Base-by-base conservation (phyloP, 2,797 vertebrate genomes). In the Pseudopleuronectes americanus region DNA sequence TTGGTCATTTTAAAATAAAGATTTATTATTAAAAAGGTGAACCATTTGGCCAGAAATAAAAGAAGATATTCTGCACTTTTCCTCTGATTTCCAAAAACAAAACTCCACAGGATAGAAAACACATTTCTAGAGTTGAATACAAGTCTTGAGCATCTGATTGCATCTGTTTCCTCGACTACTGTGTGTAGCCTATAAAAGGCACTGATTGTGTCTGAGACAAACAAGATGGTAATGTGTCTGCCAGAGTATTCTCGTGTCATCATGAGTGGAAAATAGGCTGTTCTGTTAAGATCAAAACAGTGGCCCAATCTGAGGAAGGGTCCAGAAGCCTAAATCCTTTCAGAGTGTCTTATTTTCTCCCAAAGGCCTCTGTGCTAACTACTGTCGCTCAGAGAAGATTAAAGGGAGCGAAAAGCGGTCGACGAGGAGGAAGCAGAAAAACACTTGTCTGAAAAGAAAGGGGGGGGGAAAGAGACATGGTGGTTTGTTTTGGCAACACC, bases 191-290 rank as follows among this genome's bases (percentile, higher is more conserved):
- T 70, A 85, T 74, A 66, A 81, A 55, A 51, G 24, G 5, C 17
- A 36, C 4, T 63, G 80, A 86, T 68, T 79, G 68, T 23, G 33
- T 55, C 48, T 71, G 51, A 61, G 76, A 76, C 61, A 36, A 87
- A 45, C 52, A 67, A 31, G 56, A 80, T 56, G 55, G 21, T 53
- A 65, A 76, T 79, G 57, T 53, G 3, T 73, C 33, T 72, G 69
- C 47, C 26, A 51, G 55, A 75, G 58, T 53, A 67, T 79, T 76
- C 36, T 73, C 47, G 56, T 53, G 49, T 19, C 57, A 31, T 12
- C 52, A 73, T 71, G 70, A 59, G 79, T 59, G 73, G 71, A 86
- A 83, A 92, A 89, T 69, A 61, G 65, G 23, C 77, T 84, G 84
- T 75, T 63, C 54, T 69, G 63, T 52, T 72, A 62, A 9, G 48